Base-by-base conservation (phyloP, 2,797 vertebrate species). In the Anabacerthia variegaticeps region DNA sequence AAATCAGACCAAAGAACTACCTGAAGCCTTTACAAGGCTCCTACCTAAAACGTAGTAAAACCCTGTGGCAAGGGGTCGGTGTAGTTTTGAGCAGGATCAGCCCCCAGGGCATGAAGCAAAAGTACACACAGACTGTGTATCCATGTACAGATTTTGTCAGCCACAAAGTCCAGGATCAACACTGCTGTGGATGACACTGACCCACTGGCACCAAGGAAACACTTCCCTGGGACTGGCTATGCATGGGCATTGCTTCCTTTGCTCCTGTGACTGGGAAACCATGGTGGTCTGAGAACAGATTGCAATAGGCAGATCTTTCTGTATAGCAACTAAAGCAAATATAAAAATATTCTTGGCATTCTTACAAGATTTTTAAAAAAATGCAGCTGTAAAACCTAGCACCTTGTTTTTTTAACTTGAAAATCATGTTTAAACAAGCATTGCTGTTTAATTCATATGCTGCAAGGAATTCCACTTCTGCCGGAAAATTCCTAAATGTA, bases 391-490 rank as follows among this genome's bases (percentile, higher is more conserved):
- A 85, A 91, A 94, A 61, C 12, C 37, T 13, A 78, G 76, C 39
- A 67, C 76, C 37, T 51, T 73, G 39, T n/a, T 49, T 72, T 89
- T 85, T 73, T 21, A 80, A 86, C 72, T 61, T 58, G 55, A 85
- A 92, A 96, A 72, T 43, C 51, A 22, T 56, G 54, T 74, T 94
- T 72, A 72, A 94, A 68, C 49, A 89, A 78, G 37, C 12, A 5
- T 26, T 91, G 51, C 63, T 77, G 54, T 89, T 94, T 88, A 93
- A 94, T 88, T 96, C 32, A 85, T 81, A 32, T 22, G 79, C 56
- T 78, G 78, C 87, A 88, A 83, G 85, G 85, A 80, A 91, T 96
- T 85, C 54, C 73, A 85, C 69, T 95, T 89, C 36, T 78, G 77
- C 41, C 65, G 85, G 78, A 65, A 87, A 87, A 85, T 52, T 74